Base-by-base conservation (phyloP, 2,797 vertebrate species). In the Catostomus latipinnis region DNA sequence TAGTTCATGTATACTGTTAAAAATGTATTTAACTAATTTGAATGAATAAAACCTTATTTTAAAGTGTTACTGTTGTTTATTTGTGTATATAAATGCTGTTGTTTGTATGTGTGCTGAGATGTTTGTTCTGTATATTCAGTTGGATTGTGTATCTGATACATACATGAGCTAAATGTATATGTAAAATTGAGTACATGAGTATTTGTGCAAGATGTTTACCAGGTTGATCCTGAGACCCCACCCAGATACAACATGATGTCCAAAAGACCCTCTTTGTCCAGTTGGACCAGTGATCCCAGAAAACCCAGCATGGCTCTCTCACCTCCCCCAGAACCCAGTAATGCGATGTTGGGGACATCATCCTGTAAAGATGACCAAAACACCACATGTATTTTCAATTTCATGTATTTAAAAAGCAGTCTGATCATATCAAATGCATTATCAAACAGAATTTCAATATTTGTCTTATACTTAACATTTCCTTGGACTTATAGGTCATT, bases 171-270 rank as follows among this genome's bases (percentile, higher is more conserved):
- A 6, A 68, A 69, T 4, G 4, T 34, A 34, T 34, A 2, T 34
- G 34, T 34, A 34, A 34, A 34, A 34, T 48, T 16, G 45, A 66
- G 8, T 0, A 1, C n/a, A 16, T 54, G 13, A 34, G 34, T 4
- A n/a, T 43, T 54, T 70, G 22, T 53, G 34, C 0, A 34, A 34
- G 34, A 34, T 34, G 2, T 48, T 71, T 77, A 87, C 86, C 86
- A 87, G 6, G 82, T 87, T 9, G 77, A 83, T 71, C 86, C 86
- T 11, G 80, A 87, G 12, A 87, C 74, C n/a, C 84, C 86, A 43
- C 54, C n/a, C 48, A 87, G 52, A 52, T 87, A 87, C 45, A 85
- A 58, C 61, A 81, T n/a, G n/a, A 54, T 48, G 80, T 82, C 82
- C 77, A 87, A 45, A 3, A 84, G 63, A 48, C 60, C 69, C 7